Evolutionary conservation across 64 coral and sea anemone genomes (phyloP), one percentile per base, ranked within the genome.

Genomic region (Porites lutea): DNA sequence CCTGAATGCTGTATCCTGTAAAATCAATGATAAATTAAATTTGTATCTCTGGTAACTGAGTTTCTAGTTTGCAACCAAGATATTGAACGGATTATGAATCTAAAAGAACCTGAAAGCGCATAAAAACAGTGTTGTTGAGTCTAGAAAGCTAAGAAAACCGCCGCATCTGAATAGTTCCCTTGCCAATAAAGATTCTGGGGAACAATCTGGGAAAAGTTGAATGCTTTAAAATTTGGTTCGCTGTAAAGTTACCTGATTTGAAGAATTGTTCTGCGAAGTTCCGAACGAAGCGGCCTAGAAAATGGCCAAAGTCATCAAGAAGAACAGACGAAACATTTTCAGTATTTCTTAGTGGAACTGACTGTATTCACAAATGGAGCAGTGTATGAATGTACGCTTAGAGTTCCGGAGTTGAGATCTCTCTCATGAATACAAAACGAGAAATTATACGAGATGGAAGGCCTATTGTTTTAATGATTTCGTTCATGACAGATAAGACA

Each of bases 291-390:
- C 54, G 54, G 54, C 48, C 72, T 51, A 75, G 13, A 75, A 75
- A 75, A 75, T 16, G 72, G 72, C 72, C 1, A 75, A 47, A 51
- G 47, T 47, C 5, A 75, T 5, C 72, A 75, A 45, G 15, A 75
- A 75, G 47, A 75, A 52, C 15, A 75, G 18, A 6, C 72, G 72
- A 51, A 75, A 75, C 72, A 75, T 75, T 48, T 75, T 37, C 27
- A 37, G 27, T 37, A 0, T 75, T 47, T 50, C 46, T 19, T 4
- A 52, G 2, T 3, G 10, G 46, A 75, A 75, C 13, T 75, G 72
- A 13, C 70, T 19, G 15, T 14, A 74, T 14, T 47, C 10, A 74
- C 27, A 52, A 13, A 45, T 37, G 47, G 14, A 1, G 13, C 46
- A 49, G 6, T 13, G n/a, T 74, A 15, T 74, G 4, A 57, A 57